phyloP scores from a whole-genome alignment of 2,797 vertebrate genomes.

The Ptychadena robeensis region DNA sequence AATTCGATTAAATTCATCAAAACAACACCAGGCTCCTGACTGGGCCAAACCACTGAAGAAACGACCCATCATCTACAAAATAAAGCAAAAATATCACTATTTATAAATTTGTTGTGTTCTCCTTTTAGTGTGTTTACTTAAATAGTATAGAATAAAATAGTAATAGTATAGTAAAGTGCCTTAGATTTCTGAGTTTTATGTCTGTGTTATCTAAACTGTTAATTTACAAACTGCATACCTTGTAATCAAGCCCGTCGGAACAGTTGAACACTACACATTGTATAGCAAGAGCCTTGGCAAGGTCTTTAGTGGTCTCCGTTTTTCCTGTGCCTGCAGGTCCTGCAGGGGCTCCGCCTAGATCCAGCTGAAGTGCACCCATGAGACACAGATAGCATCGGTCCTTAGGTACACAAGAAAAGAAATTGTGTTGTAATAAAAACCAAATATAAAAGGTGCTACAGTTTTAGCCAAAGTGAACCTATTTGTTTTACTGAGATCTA shows the following conservation, averaged over 20 bases:
- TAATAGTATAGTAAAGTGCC: no score
- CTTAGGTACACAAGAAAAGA: conserved; percentile 66
- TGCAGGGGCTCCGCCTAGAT: conserved; percentile 86
- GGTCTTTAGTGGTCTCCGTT: conserved; percentile 89
- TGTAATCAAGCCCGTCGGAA: conserved; percentile 89
- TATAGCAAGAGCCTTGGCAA: conserved; percentile 88
- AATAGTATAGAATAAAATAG: no score
- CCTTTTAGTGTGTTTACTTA: no score
- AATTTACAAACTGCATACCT: conserved; percentile 74
- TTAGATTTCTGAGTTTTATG: no score
- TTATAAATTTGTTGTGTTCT: neutral
- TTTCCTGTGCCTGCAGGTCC: conserved; percentile 89
- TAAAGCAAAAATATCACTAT: conserved; percentile 18
- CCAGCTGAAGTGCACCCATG: conserved; percentile 89
- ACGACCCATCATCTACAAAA: conserved; percentile 86
- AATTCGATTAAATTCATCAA: conserved; percentile 89
- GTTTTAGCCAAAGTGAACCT: no score
- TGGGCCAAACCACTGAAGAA: conserved; percentile 89
- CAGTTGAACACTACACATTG: conserved; percentile 92
- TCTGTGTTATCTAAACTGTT: no score
- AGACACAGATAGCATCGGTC: conserved; percentile 90
- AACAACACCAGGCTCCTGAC: conserved; percentile 89
- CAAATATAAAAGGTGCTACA: no score
- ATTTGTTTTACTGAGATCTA: no score
- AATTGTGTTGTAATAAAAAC: no score